These are phyloP conservation scores for Oreonectes daqikongensis DNA, from an alignment of 2,797 vertebrate species.

Conservation along the genomic window DNA sequence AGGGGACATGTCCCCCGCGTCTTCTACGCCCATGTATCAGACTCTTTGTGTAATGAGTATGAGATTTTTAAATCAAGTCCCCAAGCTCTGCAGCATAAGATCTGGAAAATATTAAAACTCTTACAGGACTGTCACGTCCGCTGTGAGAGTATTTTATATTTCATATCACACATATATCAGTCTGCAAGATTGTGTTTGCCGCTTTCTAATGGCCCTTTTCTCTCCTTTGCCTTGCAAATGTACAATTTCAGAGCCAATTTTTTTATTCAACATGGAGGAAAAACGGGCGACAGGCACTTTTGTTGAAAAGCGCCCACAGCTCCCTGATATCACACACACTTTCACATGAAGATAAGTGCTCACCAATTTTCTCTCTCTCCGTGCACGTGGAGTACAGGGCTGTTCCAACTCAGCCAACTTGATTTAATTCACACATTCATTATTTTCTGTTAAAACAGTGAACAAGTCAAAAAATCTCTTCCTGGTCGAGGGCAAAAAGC, in stretches of 20 bases:
- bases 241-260: slow-evolving; percentile 30
- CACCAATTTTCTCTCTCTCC: slow-evolving; percentile 46
- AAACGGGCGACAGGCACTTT: slow-evolving; percentile 32
- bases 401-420: slow-evolving; percentile 20
- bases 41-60: slow-evolving; percentile 3
- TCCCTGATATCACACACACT: slow-evolving; percentile 36
- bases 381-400: background rate
- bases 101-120: slow-evolving; percentile 11
- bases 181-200: no score
- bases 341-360: slow-evolving; percentile 36
- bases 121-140: background rate
- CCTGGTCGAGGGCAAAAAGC: background rate
- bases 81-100: slow-evolving; percentile 6
- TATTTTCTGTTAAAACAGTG: background rate
- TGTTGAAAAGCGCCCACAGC: slow-evolving; percentile 35
- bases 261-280: slow-evolving; percentile 24
- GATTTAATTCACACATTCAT: slow-evolving; percentile 26
- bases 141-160: slow-evolving; percentile 15
- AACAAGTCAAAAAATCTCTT: background rate
- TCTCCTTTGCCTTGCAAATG: slow-evolving; percentile 39
- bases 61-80: slow-evolving; percentile 10
- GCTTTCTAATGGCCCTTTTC: slow-evolving; percentile 2
- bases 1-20: no score
- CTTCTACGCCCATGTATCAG: no score
- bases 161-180: slow-evolving; percentile 31